Conservation (phyloP, 1,140 invertebrate genomes). For the Cecropterus lyciades region DNA sequence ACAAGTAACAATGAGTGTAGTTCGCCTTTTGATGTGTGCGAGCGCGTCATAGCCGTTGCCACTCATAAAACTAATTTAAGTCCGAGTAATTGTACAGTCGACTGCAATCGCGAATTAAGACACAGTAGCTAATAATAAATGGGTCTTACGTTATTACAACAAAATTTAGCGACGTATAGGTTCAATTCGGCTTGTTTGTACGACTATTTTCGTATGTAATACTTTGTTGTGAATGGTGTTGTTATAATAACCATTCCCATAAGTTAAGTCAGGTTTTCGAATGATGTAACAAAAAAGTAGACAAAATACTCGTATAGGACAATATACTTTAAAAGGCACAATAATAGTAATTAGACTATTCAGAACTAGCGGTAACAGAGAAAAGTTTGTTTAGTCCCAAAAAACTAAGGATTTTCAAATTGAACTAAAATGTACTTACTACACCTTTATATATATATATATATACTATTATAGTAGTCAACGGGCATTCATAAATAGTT, state of each 20-base stretch:
- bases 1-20: conserved; percentile 75
- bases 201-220: conserved; percentile 12
- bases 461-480: too few species aligned
- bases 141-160: conserved; percentile 20
- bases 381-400: too few species aligned
- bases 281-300: not conserved
- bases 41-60: conserved; percentile 64
- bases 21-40: conserved; percentile 65
- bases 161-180: conserved; percentile 3
- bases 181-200: not conserved
- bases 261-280: conserved; percentile 34
- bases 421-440: too few species aligned
- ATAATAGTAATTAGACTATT: too few species aligned
- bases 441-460: too few species aligned
- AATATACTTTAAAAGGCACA: too few species aligned
- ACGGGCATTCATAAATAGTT: too few species aligned
- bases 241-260: too few species aligned
- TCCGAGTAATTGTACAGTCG: conserved; percentile 57
- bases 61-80: conserved; percentile 78
- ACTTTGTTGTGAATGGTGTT: conserved; percentile 28
- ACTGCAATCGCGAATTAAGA: conserved; percentile 52
- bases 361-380: too few species aligned
- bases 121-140: conserved; percentile 34
- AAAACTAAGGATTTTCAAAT: too few species aligned
- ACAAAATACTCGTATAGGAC: too few species aligned